Conservation (phyloP, 2,888 invertebrate species). For the Stratiomys singularior region DNA sequence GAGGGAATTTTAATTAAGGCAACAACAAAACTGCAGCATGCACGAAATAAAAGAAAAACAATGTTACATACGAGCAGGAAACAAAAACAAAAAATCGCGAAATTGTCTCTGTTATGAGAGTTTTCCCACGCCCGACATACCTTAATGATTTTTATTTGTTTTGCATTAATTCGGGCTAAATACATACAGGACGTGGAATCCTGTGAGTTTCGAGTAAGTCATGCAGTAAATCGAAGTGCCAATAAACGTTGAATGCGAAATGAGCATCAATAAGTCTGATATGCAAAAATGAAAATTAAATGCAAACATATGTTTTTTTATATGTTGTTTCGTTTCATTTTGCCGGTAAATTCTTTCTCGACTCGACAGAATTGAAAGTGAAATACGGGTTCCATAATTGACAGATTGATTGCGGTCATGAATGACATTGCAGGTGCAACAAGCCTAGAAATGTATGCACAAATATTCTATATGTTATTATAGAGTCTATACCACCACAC, state of each 20-base stretch:
- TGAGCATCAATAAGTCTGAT: constrained; percentile 6
- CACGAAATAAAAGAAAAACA: no score
- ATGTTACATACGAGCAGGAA: no score
- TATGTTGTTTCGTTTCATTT: no score
- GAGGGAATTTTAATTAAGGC: neutral
- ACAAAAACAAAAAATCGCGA: no score
- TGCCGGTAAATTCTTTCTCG: neutral
- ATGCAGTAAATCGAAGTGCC: constrained; percentile 14
- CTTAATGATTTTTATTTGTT: constrained; percentile 5
- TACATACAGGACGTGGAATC: neutral
- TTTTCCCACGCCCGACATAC: neutral
- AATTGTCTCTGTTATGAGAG: neutral
- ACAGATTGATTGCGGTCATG: no score
- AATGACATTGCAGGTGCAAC: no score
- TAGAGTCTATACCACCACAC: no score
- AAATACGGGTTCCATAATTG: no score
- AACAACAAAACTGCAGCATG: neutral
- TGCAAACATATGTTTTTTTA: neutral
- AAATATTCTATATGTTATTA: no score
- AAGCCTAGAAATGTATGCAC: no score
- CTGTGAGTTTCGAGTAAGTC: neutral
- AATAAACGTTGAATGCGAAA: constrained; percentile 14
- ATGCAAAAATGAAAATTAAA: neutral
- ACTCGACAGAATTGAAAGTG: neutral
- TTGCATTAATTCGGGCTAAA: neutral